Evolutionary conservation across 2,797 vertebrate genomes (phyloP).

Genomic region (Megaceryle alcyon): DNA sequence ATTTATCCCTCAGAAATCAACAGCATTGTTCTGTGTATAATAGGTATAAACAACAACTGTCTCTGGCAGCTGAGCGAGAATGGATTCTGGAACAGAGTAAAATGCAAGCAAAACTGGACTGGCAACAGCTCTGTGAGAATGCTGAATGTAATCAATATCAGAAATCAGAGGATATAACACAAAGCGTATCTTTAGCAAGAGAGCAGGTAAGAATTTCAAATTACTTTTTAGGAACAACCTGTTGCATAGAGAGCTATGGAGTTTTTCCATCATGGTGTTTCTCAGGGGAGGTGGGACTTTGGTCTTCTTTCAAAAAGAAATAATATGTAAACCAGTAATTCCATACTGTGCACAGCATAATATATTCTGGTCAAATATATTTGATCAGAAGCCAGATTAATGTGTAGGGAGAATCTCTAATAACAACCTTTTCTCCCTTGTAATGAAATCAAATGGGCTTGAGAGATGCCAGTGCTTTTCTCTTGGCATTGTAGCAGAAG

Average conservation of each 20-base stretch:
- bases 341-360: not conserved
- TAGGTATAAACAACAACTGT: conserved; percentile 86
- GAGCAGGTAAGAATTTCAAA: conserved; percentile 79
- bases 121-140: conserved; percentile 81
- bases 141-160: conserved; percentile 76
- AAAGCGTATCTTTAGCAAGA: conserved; percentile 76
- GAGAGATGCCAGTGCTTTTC: not conserved
- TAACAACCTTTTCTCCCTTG: not conserved
- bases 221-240: not conserved
- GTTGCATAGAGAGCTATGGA: not conserved
- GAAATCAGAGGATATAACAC: conserved; percentile 81
- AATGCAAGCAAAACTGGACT: conserved; percentile 83
- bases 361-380: not conserved
- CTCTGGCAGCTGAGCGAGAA: conserved; percentile 76
- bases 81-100: conserved; percentile 77
- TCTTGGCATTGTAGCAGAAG: not conserved
- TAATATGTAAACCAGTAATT: not conserved
- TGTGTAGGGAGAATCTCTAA: not conserved
- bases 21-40: not conserved
- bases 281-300: not conserved
- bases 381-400: not conserved
- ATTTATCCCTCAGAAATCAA: not conserved
- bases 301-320: not conserved
- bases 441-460: not conserved
- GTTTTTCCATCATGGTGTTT: not conserved